phyloP scores from a whole-genome alignment of 2,888 invertebrate species.

The Byasa hedistus region DNA sequence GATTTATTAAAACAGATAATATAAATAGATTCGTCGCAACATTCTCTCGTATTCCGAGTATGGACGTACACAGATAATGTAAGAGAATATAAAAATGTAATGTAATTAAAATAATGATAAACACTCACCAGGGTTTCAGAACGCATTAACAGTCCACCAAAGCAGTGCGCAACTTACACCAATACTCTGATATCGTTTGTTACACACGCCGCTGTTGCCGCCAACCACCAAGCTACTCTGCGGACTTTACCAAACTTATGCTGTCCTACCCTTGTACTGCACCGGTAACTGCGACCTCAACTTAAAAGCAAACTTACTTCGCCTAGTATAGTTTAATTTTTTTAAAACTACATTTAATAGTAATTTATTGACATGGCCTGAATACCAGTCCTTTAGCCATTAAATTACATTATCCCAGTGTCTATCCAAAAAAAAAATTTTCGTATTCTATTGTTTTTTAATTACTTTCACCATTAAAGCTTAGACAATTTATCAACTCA shows the following conservation, averaged over 20 bases:
- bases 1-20: slow-evolving; percentile 4
- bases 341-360: background rate
- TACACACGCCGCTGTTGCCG: slow-evolving; percentile 71
- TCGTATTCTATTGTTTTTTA: too few species aligned
- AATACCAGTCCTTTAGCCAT: too few species aligned
- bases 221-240: slow-evolving; percentile 76
- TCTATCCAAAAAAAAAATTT: too few species aligned
- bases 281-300: slow-evolving; percentile 63
- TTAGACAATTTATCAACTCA: too few species aligned
- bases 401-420: too few species aligned
- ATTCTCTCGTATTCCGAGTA: slow-evolving; percentile 22
- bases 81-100: slow-evolving; percentile 32
- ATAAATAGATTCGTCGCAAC: slow-evolving; percentile 24
- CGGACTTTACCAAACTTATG: slow-evolving; percentile 76
- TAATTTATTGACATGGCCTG: too few species aligned
- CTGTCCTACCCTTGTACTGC: slow-evolving; percentile 71
- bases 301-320: slow-evolving; percentile 11
- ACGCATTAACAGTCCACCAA: slow-evolving; percentile 79
- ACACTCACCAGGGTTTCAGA: slow-evolving; percentile 76
- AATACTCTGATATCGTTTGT: slow-evolving; percentile 55
- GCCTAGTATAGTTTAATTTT: background rate
- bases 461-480: too few species aligned
- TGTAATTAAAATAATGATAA: slow-evolving; percentile 71
- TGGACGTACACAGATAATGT: slow-evolving; percentile 37
- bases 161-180: slow-evolving; percentile 79